Conservation (phyloP, 2,888 invertebrate genomes). For the Drosophila greeni region DNA sequence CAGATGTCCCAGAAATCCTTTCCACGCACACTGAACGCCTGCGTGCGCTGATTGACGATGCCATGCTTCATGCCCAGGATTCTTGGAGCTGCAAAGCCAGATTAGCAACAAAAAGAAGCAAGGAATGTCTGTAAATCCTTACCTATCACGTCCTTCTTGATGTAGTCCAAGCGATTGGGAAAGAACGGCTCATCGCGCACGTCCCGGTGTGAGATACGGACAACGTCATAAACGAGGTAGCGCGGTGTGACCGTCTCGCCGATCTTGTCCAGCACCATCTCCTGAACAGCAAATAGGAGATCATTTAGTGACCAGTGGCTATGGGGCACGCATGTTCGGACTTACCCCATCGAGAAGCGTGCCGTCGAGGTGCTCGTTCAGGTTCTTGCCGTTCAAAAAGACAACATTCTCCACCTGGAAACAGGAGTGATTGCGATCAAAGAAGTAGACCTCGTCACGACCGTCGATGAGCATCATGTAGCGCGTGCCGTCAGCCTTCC, state of each 20-base stretch:
- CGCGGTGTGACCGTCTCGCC: slow-evolving; percentile 88
- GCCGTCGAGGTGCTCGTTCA: slow-evolving; percentile 84
- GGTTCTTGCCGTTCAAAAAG: slow-evolving; percentile 88
- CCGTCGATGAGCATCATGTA: slow-evolving; percentile 98
- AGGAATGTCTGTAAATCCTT: slow-evolving; percentile 33
- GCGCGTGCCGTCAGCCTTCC: slow-evolving; percentile 99
- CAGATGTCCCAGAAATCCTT: slow-evolving; percentile 95
- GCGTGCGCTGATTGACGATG: slow-evolving; percentile 85
- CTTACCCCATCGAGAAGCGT: slow-evolving; percentile 96
- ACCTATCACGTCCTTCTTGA: slow-evolving; percentile 86
- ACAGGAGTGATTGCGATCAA: slow-evolving; percentile 96
- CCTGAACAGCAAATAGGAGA: slow-evolving; percentile 81
- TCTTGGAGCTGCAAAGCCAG: slow-evolving; percentile 79
- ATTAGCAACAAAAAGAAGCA: background rate
- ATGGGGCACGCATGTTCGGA: background rate
- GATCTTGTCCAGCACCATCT: slow-evolving; percentile 96
- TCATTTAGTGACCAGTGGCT: background rate
- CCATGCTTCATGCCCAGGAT: slow-evolving; percentile 88
- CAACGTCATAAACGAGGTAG: slow-evolving; percentile 96
- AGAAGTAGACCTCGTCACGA: slow-evolving; percentile 90
- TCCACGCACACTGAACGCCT: slow-evolving; percentile 93
- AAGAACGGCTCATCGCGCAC: slow-evolving; percentile 88
- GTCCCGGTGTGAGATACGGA: slow-evolving; percentile 87
- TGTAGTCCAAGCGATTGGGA: slow-evolving; percentile 86
- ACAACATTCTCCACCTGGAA: slow-evolving; percentile 89